Evolutionary conservation across 1,140 invertebrate species (phyloP), one percentile per base, ranked within the genome.

Genomic region (Oncopodura yosiiana): DNA sequence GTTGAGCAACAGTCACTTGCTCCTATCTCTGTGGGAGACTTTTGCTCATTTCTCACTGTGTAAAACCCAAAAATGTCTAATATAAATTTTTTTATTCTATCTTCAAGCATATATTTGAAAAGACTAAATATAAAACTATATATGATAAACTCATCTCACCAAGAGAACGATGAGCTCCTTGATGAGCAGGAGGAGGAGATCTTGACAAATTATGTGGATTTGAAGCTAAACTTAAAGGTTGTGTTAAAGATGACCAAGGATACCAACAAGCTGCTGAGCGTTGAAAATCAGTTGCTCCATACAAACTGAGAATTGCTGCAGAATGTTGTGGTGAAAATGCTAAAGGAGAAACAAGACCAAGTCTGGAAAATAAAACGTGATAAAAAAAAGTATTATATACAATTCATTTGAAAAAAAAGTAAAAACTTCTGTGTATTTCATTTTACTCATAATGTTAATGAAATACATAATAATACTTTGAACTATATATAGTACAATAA

Each of bases 211-310:
- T 53, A 55, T 61, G 61, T 39, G 48, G 51, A 36, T 53, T 52
- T 11, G 49, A 39, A 6, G 52, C 32, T 34, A 64, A 29, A 30
- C 51, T 46, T 23, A 60, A 29, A 24, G 58, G 62, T 45, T 64
- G 58, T 18, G 55, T 26, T 11, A 64, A 26, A 2, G 58, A 48
- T 36, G 62, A 55, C 62, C 62, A 64, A 2, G 62, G 62, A 32
- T 64, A 64, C 62, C 62, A 64, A 43, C 62, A 64, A 3, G 61
- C 54, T 11, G 62, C 62, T 26, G 62, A 61, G 18, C 62, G 46
- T 49, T 61, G 58, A 43, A 64, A 64, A 21, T 64, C 62, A 12
- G 53, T 56, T 18, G 62, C 58, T 42, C 62, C 62, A 53, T 64
- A 64, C 6, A 64, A 38, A 60, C 62, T 61, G n/a, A 64, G 50